phyloP scores from a whole-genome alignment of 2,888 invertebrate genomes.

The Andricus curvator region DNA sequence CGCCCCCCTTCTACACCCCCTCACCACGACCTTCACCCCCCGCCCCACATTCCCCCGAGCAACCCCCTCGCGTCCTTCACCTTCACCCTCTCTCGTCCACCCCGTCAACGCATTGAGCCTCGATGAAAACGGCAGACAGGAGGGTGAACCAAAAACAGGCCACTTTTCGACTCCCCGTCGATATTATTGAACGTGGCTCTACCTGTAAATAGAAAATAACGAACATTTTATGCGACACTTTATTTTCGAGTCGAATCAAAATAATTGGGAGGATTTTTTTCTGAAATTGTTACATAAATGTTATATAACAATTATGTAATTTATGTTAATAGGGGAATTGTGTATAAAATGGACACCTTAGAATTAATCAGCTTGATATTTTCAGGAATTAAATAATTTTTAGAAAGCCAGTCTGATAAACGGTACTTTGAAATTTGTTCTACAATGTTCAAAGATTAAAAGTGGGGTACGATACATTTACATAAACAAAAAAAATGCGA shows the following conservation, averaged over 20 bases:
- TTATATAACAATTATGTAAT: too few species aligned
- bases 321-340: too few species aligned
- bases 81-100: not conserved
- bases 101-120: conserved; percentile 21
- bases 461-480: too few species aligned
- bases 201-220: conserved; percentile 32
- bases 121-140: conserved; percentile 26
- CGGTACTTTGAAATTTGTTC: too few species aligned
- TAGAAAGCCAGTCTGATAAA: too few species aligned
- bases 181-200: conserved; percentile 13
- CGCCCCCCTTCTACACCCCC: not conserved
- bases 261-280: not conserved
- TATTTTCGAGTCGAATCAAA: not conserved
- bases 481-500: too few species aligned
- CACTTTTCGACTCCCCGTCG: conserved; percentile 28
- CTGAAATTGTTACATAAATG: not conserved
- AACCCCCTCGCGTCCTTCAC: conserved; percentile 45
- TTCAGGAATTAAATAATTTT: too few species aligned
- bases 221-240: not conserved
- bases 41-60: conserved; percentile 46
- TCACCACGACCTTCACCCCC: conserved; percentile 23
- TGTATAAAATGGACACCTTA: too few species aligned
- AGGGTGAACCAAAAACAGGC: conserved; percentile 37
- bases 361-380: too few species aligned
- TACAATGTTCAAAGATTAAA: too few species aligned